phyloP scores from a whole-genome alignment of 2,113 vertebrate species.

The Cavia aperea region DNA sequence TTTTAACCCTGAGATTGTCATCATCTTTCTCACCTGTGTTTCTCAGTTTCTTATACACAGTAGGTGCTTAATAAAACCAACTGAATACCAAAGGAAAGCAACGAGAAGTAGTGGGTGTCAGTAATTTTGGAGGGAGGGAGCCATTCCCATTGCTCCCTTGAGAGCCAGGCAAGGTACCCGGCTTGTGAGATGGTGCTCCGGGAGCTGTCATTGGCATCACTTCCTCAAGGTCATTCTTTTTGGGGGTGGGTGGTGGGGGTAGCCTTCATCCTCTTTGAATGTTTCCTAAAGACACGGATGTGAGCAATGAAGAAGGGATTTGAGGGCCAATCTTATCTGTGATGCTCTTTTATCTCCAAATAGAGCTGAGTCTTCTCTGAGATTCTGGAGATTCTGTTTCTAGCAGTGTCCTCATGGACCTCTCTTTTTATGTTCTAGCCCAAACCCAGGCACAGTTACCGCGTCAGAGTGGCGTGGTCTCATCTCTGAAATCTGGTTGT shows the following conservation, averaged over 20 bases:
- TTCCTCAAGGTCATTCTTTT: not conserved
- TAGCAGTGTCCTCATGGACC: not conserved
- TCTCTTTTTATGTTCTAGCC: slow-evolving; percentile 22
- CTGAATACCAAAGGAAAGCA: not conserved
- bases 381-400: slow-evolving; percentile 33
- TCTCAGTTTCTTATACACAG: not conserved
- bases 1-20: not conserved
- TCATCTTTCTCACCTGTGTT: not conserved
- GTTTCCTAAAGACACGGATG: not conserved
- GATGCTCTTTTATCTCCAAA: not conserved
- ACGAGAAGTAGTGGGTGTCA: not conserved
- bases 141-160: not conserved
- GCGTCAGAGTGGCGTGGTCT: not conserved
- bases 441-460: not conserved
- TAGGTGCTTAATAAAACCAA: not conserved
- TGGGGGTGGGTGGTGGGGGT: not conserved
- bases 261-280: not conserved
- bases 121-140: not conserved
- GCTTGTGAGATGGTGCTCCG: not conserved
- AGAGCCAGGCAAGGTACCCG: not conserved
- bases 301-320: not conserved
- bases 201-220: not conserved
- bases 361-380: slow-evolving; percentile 33
- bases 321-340: not conserved
- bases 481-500: slow-evolving; percentile 15